A percentile compares a stretch with the other conserved stretches of the same genome.
These are phyloP conservation scores for Mechanitis mazaeus DNA, from an alignment of 2,888 invertebrate genomes.

Conservation along the genomic window DNA sequence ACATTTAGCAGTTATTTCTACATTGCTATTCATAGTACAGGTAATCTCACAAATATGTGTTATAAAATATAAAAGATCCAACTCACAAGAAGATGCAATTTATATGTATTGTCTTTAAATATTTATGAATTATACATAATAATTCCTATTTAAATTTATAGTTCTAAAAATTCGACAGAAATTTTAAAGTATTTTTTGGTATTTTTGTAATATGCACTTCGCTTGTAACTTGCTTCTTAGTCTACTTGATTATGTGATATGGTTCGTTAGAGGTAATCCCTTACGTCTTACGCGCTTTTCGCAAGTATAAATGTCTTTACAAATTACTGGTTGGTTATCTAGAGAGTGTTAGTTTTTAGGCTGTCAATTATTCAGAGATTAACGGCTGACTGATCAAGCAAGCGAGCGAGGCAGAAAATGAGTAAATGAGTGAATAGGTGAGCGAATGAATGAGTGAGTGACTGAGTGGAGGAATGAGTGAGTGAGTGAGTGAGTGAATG, in stretches of 20 bases:
- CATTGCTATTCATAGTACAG: slow-evolving; percentile 2
- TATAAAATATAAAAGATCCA: not conserved
- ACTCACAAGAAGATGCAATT: slow-evolving; percentile 8
- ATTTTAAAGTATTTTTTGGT: not conserved
- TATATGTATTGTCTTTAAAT: not conserved
- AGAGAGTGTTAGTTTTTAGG: too few species aligned
- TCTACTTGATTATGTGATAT: slow-evolving; percentile 24
- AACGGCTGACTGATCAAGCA: too few species aligned
- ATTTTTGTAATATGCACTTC: not conserved
- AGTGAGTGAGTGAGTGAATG: too few species aligned
- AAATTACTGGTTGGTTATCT: slow-evolving; percentile 11
- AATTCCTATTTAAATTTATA: not conserved
- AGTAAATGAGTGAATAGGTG: too few species aligned
- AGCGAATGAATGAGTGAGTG: too few species aligned
- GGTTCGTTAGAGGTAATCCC: slow-evolving; percentile 40
- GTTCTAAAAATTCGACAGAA: not conserved
- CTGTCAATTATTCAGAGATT: not conserved
- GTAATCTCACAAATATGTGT: slow-evolving; percentile 9
- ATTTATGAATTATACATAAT: not conserved
- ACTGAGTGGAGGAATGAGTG: too few species aligned
- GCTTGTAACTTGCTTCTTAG: slow-evolving; percentile 17
- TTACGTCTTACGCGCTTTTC: slow-evolving; percentile 7
- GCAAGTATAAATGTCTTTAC: slow-evolving; percentile 19
- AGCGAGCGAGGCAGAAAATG: too few species aligned
- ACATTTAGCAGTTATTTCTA: too few species aligned